Base-by-base conservation (phyloP, 2,888 invertebrate species). In the Axea sp. region DNA sequence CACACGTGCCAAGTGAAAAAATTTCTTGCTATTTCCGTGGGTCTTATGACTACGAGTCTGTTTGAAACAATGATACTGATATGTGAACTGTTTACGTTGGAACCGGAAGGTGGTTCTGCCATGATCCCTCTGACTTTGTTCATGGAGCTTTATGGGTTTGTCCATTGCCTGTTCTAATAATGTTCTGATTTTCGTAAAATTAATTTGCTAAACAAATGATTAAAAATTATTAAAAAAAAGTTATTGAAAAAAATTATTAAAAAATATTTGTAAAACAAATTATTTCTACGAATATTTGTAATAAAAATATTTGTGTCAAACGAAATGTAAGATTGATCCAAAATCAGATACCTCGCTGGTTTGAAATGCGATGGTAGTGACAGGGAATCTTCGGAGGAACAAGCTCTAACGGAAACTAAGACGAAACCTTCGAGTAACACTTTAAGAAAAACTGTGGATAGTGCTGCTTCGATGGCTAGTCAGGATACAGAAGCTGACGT, bases 61-160 rank as follows among this genome's bases (percentile, higher is more conserved):
- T 92, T 92, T 1, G 92, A 93, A 82, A 93, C 95, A 0, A 94
- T 96, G 94, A 91, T 92, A 35, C 89, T 93, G 74, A 89, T 95
- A 11, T 96, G 96, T 84, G 95, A 96, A 83, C 90, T 95, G 0
- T 88, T 95, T 49, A 95, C 95, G 0, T 92, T 93, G 73, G 95
- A 96, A 81, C 93, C 95, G 0, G 95, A 95, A 64, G 96, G 96
- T 0, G 95, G 95, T 0, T 92, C 93, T 0, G 92, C 94, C 0
- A 92, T 93, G 78, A 92, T 96, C 31, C 91, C 93, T 0, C 86
- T 92, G 1, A 88, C 90, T 15, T 89, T 91, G 19, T 94, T 94
- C 80, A 86, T 91, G 43, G 88, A 88, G 26, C 89, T 92, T 69
- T 87, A 86, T 45, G 84, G 85, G 86, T 86, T 76, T 68, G 77